Evolutionary conservation across 2,797 vertebrate genomes (phyloP).

Genomic region (Bradypodion pumilum): DNA sequence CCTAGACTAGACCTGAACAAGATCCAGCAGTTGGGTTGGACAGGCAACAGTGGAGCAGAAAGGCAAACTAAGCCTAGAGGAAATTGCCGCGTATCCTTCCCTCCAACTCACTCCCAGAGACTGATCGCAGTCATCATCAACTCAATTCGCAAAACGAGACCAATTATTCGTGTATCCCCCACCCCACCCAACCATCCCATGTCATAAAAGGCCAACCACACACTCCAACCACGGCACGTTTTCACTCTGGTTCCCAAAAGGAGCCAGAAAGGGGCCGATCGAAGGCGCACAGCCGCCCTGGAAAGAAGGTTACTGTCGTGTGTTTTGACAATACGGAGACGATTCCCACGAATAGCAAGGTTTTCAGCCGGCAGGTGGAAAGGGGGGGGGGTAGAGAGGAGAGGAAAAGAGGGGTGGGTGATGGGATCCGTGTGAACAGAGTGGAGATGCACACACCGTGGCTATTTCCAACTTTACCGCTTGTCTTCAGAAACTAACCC

Average conservation of each 20-base stretch:
- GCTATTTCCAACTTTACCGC: conserved; percentile 59
- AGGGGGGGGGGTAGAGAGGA: neutral
- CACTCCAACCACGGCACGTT: conserved; percentile 59
- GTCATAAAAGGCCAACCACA: conserved; percentile 47
- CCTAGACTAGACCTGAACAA: conserved; percentile 59
- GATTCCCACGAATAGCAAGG: conserved; percentile 53
- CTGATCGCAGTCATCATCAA: conserved; percentile 56
- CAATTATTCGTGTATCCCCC: conserved; percentile 45
- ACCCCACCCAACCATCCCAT: neutral
- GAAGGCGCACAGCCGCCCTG: conserved; percentile 36
- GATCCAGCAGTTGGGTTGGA: conserved; percentile 15
- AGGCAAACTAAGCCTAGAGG: neutral
- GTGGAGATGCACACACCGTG: conserved; percentile 52
- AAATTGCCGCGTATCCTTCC: conserved; percentile 47
- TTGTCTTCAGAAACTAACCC: conserved; percentile 70
- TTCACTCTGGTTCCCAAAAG: conserved; percentile 53
- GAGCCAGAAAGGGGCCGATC: conserved; percentile 56
- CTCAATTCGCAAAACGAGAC: conserved; percentile 46
- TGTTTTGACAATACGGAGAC: conserved; percentile 57
- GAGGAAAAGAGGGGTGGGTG: conserved; percentile 12
- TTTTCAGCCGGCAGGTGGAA: conserved; percentile 2
- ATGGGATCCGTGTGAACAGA: conserved; percentile 39
- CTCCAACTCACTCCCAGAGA: neutral
- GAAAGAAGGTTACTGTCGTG: conserved; percentile 47
- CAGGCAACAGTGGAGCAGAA: conserved; percentile 29